Evolutionary conservation across 2,888 invertebrate species (phyloP).

Genomic region (Ormyrus labotus): DNA sequence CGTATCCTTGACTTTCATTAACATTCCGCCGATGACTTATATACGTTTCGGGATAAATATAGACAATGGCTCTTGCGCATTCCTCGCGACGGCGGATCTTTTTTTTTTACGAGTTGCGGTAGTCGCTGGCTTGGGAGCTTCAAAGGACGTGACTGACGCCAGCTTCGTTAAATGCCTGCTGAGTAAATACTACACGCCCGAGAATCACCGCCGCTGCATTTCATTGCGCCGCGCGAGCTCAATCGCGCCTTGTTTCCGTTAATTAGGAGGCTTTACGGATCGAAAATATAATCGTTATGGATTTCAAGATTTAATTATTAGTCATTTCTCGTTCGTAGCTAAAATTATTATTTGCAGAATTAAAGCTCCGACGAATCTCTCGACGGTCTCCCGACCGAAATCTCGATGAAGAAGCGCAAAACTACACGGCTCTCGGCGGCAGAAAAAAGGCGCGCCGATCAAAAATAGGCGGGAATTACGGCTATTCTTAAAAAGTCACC

Average conservation of each 20-base stretch:
- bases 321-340: no score
- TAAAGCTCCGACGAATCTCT: not conserved
- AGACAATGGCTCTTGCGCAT: slow-evolving; percentile 6
- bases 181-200: not conserved
- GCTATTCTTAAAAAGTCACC: no score
- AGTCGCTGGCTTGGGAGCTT: no score
- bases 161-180: not conserved
- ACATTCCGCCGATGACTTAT: slow-evolving; percentile 48
- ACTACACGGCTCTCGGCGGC: not conserved
- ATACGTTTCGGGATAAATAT: slow-evolving; percentile 26
- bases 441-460: not conserved
- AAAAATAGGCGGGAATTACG: slow-evolving; percentile 7
- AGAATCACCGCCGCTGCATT: slow-evolving; percentile 9
- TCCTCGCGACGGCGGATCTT: not conserved
- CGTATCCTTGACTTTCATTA: slow-evolving; percentile 52
- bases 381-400: no score
- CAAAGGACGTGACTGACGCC: not conserved
- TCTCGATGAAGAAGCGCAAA: not conserved
- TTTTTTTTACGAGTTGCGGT: no score
- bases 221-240: not conserved
- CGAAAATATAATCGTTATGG: no score
- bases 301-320: not conserved
- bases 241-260: slow-evolving; percentile 26
- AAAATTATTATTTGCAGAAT: not conserved
- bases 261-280: not conserved